Base-by-base conservation (phyloP, 2,113 vertebrate genomes). In the Gnathonemus longibarbis region DNA sequence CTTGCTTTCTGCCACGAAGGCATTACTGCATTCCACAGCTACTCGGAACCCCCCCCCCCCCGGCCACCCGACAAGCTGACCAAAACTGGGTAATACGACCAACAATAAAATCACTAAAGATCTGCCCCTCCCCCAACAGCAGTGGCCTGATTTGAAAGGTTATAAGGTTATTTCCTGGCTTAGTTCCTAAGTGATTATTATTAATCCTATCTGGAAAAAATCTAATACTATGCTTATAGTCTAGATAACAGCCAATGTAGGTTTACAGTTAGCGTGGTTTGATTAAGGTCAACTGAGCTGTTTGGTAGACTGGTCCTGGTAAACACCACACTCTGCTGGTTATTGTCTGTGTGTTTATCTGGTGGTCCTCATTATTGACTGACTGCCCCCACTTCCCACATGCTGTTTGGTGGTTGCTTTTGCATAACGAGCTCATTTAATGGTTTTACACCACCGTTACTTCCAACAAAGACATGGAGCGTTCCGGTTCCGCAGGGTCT, bases 1-100 rank as follows among this genome's bases (percentile, higher is more conserved):
- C 46, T 48, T 90, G 87, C 90, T 90, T 87, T 91, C 90, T 24
- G 88, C 90, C 88, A 27, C 5, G 17, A 19, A 31, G 27, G 49
- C 45, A 87, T 50, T 53, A 2, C 48, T 89, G 77, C 31, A 89
- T 89, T 42, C 27, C 17, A 52, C 84, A 2, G 84, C 46, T 86
- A 24, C 48, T n/a, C n/a, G 48, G 39, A 11, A 9, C 46, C 46
- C 46, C 46, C 46, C 19, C 19, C 39, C 17, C 1, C 42, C 8
- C 0, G 1, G 13, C 39, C 80, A 3, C 80, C 45, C 3, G 24
- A 58, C 19, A 84, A 35, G 19, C 80, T 42, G 42, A 84, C 42
- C 13, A 84, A 1, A 84, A 24, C 80, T 10, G 45, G 80, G 42
- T 9, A 48, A 39, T 48, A 48, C 21, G 3, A 48, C 80, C 8